Evolutionary conservation across 2,113 vertebrate genomes (phyloP).

Genomic region (Tiliqua scincoides): DNA sequence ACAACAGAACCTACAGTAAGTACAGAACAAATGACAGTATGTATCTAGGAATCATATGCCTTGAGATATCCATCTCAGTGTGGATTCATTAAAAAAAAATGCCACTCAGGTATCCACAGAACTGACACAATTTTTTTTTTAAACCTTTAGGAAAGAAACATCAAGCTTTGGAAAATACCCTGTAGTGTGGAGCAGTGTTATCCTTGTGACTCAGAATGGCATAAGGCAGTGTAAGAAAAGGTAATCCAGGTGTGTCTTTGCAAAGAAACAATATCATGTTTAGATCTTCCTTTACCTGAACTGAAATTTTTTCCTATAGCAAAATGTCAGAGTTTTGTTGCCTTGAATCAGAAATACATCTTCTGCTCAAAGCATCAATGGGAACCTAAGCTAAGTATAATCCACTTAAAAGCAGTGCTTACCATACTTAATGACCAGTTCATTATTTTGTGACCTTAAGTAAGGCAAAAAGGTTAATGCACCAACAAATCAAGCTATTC

Average conservation of each 20-base stretch:
- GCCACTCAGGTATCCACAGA: not conserved
- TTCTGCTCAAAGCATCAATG: constrained; percentile 8
- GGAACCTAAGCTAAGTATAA: constrained; percentile 18
- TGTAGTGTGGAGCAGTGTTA: not conserved
- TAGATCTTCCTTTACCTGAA: accelerated
- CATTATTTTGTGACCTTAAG: not conserved
- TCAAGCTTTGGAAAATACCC: not conserved
- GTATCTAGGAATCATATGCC: too few species aligned
- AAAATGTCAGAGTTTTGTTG: not conserved
- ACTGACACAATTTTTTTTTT: not conserved
- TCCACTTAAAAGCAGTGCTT: not conserved
- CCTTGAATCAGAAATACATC: not conserved
- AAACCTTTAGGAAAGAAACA: too few species aligned
- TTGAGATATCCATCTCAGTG: too few species aligned
- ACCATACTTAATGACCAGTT: not conserved
- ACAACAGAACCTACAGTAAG: not conserved
- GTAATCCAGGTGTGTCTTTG: not conserved
- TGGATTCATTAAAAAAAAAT: too few species aligned
- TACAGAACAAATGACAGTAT: not conserved
- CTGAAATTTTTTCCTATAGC: not conserved
- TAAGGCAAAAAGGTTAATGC: not conserved
- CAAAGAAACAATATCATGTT: not conserved
- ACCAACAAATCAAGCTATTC: not conserved
- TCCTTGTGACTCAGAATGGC: not conserved
- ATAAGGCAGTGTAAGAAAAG: not conserved